Base-by-base conservation (phyloP, 2,888 invertebrate genomes). In the Rambutsinella grinnellia region DNA sequence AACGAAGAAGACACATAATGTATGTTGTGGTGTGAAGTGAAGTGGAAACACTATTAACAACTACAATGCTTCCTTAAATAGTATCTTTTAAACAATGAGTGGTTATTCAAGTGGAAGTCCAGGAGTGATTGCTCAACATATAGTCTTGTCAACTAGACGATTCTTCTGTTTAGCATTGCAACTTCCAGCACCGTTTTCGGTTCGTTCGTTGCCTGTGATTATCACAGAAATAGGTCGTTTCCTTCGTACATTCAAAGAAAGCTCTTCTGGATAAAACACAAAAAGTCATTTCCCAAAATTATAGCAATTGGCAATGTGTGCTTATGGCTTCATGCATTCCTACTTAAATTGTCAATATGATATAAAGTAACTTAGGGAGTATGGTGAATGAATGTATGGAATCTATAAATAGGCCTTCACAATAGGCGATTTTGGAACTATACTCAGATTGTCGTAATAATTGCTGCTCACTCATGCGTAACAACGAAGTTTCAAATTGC, bases 231-330 rank as follows among this genome's bases (percentile, higher is more conserved):
- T 63, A 44, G 54, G 65, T 19, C 44, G 17, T 2, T 44, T 6
- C 21, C 23, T n/a, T n/a, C n/a, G n/a, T n/a, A n/a, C n/a, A n/a
- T n/a, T 36, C 36, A 36, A 13, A 36, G 36, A 8, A 5, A 36
- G 36, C 36, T 36, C 13, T 36, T 36, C 36, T 36, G 36, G 36
- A 36, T n/a, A 36, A 13, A 36, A 13, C 5, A 36, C 6, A 36
- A 13, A 36, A 36, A 36, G 36, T 19, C 44, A 17, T 6, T 44
- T 13, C 21, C 26, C 23, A 17, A 58, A 58, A 66, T 49, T 68
- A 57, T 36, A 47, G 27, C 58, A 58, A 68, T 68, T 68, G 58
- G 68, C 68, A 58, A 58, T 68, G 13, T 36, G 36, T 36, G 51
- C 68, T 68, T 58, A 24, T 27, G 68, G 19, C 60, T 51, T 3